phyloP scores from a whole-genome alignment of 2,888 invertebrate species.

The Strigamia transsilvanica region DNA sequence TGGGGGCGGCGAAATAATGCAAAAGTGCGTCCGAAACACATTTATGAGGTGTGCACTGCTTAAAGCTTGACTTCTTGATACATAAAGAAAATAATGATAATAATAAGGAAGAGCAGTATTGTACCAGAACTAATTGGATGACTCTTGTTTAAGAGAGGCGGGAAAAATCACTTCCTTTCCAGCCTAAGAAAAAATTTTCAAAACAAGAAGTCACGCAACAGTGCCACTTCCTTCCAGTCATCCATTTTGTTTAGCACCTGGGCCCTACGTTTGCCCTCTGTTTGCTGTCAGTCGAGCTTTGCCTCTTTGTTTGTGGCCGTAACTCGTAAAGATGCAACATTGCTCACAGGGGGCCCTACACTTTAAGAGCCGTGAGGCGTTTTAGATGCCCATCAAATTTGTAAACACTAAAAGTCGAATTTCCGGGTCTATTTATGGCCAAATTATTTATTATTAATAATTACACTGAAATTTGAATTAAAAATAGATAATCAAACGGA shows the following conservation, averaged over 20 bases:
- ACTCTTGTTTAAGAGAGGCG: conserved; percentile 48
- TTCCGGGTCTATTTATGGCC: not conserved
- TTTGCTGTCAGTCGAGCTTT: conserved; percentile 45
- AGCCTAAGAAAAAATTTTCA: conserved; percentile 14
- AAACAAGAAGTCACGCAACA: conserved; percentile 50
- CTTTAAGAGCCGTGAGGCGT: conserved; percentile 44
- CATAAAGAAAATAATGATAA: conserved; percentile 14
- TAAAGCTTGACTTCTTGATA: not conserved
- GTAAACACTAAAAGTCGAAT: not conserved
- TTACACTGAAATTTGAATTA: not conserved
- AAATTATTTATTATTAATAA: not conserved
- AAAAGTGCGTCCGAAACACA: conserved; percentile 8
- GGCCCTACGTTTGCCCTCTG: conserved; percentile 37
- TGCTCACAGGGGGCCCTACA: conserved; percentile 20
- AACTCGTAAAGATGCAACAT: conserved; percentile 50
- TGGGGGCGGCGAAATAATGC: conserved; percentile 12
- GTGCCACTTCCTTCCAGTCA: conserved; percentile 36
- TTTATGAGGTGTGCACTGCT: not conserved
- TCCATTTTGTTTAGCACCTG: conserved; percentile 52
- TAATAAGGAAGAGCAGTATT: conserved; percentile 49
- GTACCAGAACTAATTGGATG: conserved; percentile 51
- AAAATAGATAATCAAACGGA: too few species aligned
- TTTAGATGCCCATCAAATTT: conserved; percentile 13
- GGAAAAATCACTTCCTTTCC: conserved; percentile 45
- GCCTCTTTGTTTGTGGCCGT: conserved; percentile 48